Evolutionary conservation across 2,113 vertebrate genomes (phyloP), one percentile per base, ranked within the genome.

Genomic region (Elgaria multicarinata): DNA sequence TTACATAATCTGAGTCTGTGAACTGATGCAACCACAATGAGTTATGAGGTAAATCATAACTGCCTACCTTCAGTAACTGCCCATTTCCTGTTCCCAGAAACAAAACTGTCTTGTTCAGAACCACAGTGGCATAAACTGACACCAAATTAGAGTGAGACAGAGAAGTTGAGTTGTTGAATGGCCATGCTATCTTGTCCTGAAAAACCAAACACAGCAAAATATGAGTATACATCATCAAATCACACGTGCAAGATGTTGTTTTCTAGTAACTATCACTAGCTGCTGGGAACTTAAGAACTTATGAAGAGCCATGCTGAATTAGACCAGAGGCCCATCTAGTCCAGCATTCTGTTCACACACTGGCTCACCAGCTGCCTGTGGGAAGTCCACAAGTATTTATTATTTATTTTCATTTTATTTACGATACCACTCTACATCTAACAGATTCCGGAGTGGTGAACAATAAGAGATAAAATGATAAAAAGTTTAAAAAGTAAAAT

Each of bases 41-140:
- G 5, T 55, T 92, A 4, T 39, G 66, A 74, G 86, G 55, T 88
- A 88, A 9, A 31, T 53, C 36, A 85, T 50, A 4, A 6, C 44
- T 66, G 89, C 98, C 93, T 93, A 99, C 98, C 98, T 98, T 98
- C 74, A 99, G 97, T 89, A 99, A 93, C 94, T 98, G 98, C 85
- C 98, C 98, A 75, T 98, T 95, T 92, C 93, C 96, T 31, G 98
- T 99, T 87, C 98, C 98, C 90, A 98, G 95, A 95, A 98, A 98
- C 77, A 99, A 94, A 93, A 99, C 97, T 39, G 96, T 93, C 95
- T 95, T 98, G 93, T 96, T 95, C 46, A 96, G 93, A 67, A 98
- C 95, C 91, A 96, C 97, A 36, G 97, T 97, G 58, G 97, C 98
- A 95, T 98, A 97, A 87, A 99, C 97, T 9, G 98, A 97, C 39